Evolutionary conservation across 2,888 invertebrate genomes (phyloP).

Genomic region (Drosophila neonasuta): DNA sequence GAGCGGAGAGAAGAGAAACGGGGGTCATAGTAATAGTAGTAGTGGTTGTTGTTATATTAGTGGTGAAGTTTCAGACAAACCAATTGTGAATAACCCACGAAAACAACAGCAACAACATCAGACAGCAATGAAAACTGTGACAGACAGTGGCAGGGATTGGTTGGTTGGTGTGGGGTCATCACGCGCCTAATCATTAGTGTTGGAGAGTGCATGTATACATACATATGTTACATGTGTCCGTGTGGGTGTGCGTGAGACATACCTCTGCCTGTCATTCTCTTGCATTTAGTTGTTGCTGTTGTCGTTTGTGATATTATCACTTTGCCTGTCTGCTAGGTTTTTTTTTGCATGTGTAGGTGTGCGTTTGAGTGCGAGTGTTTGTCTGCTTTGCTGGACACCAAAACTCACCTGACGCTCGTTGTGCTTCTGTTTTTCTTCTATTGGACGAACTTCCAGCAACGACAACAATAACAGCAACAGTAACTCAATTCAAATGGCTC

Average conservation of each 20-base stretch:
- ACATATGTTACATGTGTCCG: not conserved
- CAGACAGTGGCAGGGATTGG: slow-evolving; percentile 7
- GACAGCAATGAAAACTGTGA: slow-evolving; percentile 10
- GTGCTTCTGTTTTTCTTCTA: slow-evolving; percentile 30
- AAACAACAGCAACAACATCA: slow-evolving; percentile 25
- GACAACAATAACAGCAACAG: slow-evolving; percentile 28
- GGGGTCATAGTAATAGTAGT: slow-evolving; percentile 37
- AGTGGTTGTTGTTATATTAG: slow-evolving; percentile 14
- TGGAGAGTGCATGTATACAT: slow-evolving; percentile 4
- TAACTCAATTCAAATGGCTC: slow-evolving; percentile 43
- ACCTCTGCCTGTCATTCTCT: slow-evolving; percentile 28
- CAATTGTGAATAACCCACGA: slow-evolving; percentile 16
- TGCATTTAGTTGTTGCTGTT: slow-evolving; percentile 24
- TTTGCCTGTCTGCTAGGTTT: slow-evolving; percentile 21
- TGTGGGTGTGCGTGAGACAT: slow-evolving; percentile 15
- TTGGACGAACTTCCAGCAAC: slow-evolving; percentile 35
- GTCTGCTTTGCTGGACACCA: slow-evolving; percentile 44
- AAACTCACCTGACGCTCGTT: slow-evolving; percentile 71
- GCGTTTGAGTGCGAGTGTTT: slow-evolving; percentile 28
- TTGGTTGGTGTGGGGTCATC: slow-evolving; percentile 20
- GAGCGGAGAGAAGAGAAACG: slow-evolving; percentile 53
- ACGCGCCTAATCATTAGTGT: slow-evolving; percentile 32
- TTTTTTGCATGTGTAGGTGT: slow-evolving; percentile 35
- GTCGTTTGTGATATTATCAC: slow-evolving; percentile 48
- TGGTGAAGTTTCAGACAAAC: slow-evolving; percentile 9